Evolutionary conservation across 1,140 invertebrate species (phyloP).

Genomic region (Thaumatotibia leucotreta): DNA sequence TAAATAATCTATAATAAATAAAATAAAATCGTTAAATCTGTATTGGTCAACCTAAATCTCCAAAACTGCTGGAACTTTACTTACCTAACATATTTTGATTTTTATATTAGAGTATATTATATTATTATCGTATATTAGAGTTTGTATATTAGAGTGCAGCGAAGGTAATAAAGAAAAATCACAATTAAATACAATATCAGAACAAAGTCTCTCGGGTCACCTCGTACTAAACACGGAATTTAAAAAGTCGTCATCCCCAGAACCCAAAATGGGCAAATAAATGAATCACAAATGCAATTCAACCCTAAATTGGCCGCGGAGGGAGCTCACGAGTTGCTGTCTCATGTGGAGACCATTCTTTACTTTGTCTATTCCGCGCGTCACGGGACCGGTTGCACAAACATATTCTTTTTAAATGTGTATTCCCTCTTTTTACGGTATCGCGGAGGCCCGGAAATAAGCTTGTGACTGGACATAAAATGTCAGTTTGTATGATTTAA

Average conservation of each 20-base stretch:
- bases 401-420: constrained; percentile 13
- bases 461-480: neutral
- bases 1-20: no score
- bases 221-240: no score
- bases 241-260: neutral
- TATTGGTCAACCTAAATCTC: no score
- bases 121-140: no score
- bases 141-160: no score
- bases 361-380: constrained; percentile 53
- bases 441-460: neutral
- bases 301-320: constrained; percentile 52
- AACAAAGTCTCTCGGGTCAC: no score
- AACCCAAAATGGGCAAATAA: neutral
- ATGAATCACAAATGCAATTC: constrained; percentile 27
- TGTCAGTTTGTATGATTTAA: neutral
- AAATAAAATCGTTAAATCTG: no score
- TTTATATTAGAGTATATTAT: no score
- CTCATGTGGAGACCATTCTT: constrained; percentile 69
- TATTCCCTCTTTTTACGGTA: neutral
- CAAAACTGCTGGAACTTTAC: no score
- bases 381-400: constrained; percentile 19
- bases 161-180: no score
- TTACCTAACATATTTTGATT: no score
- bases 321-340: constrained; percentile 57
- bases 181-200: no score